phyloP scores from a whole-genome alignment of 2,113 vertebrate genomes.

The Pristiophorus japonicus region DNA sequence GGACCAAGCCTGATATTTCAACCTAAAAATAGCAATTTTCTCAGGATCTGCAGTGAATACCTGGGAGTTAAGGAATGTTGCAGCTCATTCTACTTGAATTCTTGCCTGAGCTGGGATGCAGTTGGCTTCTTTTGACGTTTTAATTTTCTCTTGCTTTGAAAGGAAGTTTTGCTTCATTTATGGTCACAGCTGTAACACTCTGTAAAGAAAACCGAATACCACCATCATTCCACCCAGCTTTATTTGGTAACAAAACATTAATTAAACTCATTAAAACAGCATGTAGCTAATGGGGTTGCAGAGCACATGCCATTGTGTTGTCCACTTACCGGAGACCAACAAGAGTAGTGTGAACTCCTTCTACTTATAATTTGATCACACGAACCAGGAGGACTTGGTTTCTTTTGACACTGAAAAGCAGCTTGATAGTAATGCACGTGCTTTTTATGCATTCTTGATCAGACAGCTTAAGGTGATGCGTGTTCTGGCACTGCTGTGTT shows the following conservation, averaged over 20 bases:
- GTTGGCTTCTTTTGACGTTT: not conserved
- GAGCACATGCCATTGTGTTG: not conserved
- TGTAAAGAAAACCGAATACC: not conserved
- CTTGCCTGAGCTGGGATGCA: not conserved
- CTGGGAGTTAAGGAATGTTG: not conserved
- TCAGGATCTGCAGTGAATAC: not conserved
- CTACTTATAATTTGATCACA: not conserved
- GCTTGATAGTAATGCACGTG: not conserved
- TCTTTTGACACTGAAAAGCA: not conserved
- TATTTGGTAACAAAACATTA: slow-evolving; percentile 11
- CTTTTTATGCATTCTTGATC: not conserved
- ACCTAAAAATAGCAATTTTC: not conserved
- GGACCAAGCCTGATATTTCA: not conserved
- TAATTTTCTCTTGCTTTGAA: not conserved
- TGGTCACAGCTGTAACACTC: not conserved
- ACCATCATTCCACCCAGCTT: not conserved
- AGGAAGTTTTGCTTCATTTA: too few relatives aligned
- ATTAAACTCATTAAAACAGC: not conserved
- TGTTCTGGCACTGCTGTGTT: not conserved
- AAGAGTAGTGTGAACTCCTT: not conserved
- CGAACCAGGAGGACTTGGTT: not conserved
- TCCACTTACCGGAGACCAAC: not conserved
- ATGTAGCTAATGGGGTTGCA: not conserved
- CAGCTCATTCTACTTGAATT: not conserved
- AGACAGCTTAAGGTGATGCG: not conserved